Conservation (phyloP, 2,113 vertebrate species). For the Phyllopteryx taeniolatus region DNA sequence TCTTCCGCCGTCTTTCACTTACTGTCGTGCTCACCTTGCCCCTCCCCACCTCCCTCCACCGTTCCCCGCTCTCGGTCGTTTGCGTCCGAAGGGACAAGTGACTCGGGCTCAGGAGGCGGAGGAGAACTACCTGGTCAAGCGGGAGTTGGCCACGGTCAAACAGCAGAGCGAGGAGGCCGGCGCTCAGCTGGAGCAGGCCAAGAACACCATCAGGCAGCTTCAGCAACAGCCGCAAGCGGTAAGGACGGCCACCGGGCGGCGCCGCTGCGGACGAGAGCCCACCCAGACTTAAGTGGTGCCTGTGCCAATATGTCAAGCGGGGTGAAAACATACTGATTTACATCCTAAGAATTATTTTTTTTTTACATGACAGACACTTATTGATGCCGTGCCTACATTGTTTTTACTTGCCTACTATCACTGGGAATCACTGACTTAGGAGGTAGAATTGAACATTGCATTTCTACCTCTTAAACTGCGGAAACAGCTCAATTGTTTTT, state of each 20-base stretch:
- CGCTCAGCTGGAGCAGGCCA: conserved; percentile 93
- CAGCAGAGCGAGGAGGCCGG: conserved; percentile 94
- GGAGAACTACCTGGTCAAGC: conserved; percentile 99
- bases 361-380: too few relatives aligned
- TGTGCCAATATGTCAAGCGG: too few relatives aligned
- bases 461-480: conserved; percentile 38
- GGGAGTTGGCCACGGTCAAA: conserved; percentile 97
- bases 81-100: conserved; percentile 99
- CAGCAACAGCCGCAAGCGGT: conserved; percentile 86
- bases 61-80: conserved; percentile 69
- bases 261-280: neutral
- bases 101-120: conserved; percentile 99
- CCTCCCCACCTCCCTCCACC: conserved; percentile 28
- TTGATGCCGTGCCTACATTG: too few relatives aligned
- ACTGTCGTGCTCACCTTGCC: conserved; percentile 47
- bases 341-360: too few relatives aligned
- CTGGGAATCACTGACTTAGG: neutral
- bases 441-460: conserved; percentile 77
- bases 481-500: too few relatives aligned
- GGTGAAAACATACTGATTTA: too few relatives aligned
- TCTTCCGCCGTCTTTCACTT: conserved; percentile 34
- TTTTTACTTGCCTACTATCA: too few relatives aligned
- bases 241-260: conserved; percentile 74
- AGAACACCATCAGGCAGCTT: conserved; percentile 89
- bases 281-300: neutral